A percentile compares a stretch with the other conserved stretches of the same genome.
These are phyloP conservation scores for Trachurus trachurus DNA, from an alignment of 2,797 vertebrate genomes.

Conservation along the genomic window DNA sequence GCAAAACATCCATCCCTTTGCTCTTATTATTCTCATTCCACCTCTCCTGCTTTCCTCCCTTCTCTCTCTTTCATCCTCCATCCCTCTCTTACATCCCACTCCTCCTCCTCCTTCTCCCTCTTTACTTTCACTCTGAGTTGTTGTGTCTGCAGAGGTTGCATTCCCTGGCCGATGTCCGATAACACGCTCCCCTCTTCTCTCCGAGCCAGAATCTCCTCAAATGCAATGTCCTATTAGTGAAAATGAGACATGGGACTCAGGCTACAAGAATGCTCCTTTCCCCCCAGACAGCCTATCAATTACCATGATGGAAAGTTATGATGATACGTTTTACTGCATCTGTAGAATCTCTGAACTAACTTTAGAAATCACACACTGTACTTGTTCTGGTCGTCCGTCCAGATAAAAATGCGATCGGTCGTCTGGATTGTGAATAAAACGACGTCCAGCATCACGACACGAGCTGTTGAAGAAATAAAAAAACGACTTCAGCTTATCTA, in stretches of 20 bases:
- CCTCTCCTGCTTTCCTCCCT: constrained; percentile 22
- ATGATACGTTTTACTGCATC: constrained; percentile 67
- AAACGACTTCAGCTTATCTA: not conserved
- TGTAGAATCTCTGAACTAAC: constrained; percentile 56
- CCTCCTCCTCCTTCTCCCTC: constrained; percentile 8
- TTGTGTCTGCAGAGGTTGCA: constrained; percentile 61
- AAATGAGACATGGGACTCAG: constrained; percentile 74
- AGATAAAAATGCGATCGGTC: constrained; percentile 28
- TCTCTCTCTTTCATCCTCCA: constrained; percentile 2
- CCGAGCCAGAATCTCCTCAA: constrained; percentile 35
- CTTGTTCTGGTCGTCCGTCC: constrained; percentile 38
- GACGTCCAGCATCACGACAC: not conserved
- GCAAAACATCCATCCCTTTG: constrained; percentile 27
- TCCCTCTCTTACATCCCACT: constrained; percentile 14
- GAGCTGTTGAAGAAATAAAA: not conserved
- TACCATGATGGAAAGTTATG: constrained; percentile 73
- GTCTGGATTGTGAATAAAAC: constrained; percentile 31
- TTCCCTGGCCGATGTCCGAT: constrained; percentile 38
- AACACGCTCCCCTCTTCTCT: constrained; percentile 33
- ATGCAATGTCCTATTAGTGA: constrained; percentile 64
- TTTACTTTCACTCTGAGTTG: constrained; percentile 44
- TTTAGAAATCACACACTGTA: constrained; percentile 59
- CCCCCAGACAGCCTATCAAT: constrained; percentile 74
- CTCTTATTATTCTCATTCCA: constrained; percentile 30
- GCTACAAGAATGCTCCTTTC: constrained; percentile 70